These are phyloP conservation scores for Sarcophaga subvicina DNA, from an alignment of 2,888 invertebrate genomes.

Conservation along the genomic window DNA sequence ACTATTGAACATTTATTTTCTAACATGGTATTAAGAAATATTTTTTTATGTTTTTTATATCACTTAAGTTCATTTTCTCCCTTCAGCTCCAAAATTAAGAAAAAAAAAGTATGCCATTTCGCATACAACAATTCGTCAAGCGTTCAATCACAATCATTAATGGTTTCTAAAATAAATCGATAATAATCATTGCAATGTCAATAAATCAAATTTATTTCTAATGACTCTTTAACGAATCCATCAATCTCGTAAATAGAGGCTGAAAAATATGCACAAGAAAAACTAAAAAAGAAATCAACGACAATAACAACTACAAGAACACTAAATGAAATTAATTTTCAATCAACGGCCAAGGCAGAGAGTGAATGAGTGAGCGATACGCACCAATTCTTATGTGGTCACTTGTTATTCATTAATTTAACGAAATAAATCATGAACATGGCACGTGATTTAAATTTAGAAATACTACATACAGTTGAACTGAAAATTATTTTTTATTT, in stretches of 20 bases:
- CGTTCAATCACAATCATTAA: not conserved
- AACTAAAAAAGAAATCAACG: too few relatives aligned
- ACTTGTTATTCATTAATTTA: constrained; percentile 72
- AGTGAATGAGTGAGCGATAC: not conserved
- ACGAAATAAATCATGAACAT: constrained; percentile 77
- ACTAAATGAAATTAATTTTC: constrained; percentile 16
- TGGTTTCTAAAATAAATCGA: not conserved
- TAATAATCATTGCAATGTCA: not conserved
- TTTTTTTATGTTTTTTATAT: too few relatives aligned
- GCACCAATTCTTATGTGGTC: constrained; percentile 45
- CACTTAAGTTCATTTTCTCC: too few relatives aligned
- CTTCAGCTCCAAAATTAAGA: too few relatives aligned
- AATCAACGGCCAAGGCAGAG: not conserved
- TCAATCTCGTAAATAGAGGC: constrained; percentile 3
- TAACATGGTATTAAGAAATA: too few relatives aligned
- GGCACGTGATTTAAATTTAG: constrained; percentile 74
- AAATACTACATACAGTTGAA: constrained; percentile 31
- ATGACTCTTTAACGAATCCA: constrained; percentile 19
- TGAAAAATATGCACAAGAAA: too few relatives aligned
- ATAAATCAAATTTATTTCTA: constrained; percentile 30
- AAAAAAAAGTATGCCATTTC: too few relatives aligned
- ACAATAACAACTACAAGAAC: not conserved
- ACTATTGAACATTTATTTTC: too few relatives aligned
- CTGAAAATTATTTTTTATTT: not conserved
- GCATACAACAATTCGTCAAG: not conserved